Base-by-base conservation (phyloP, 2,797 vertebrate species). In the Sebastes taczanowskii region DNA sequence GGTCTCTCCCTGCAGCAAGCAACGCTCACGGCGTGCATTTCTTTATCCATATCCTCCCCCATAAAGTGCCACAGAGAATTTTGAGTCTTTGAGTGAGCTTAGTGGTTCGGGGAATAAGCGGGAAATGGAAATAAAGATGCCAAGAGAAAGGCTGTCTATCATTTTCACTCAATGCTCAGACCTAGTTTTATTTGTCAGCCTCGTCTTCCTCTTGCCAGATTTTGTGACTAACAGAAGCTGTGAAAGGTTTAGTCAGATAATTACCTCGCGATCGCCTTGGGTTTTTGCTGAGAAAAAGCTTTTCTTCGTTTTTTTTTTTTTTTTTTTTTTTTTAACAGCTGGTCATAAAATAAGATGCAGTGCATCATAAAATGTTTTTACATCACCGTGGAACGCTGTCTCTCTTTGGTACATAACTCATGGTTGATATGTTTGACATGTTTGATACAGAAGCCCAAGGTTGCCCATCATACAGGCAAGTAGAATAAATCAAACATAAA, bases 221-320 rank as follows among this genome's bases (percentile, higher is more conserved):
- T 87, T 86, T 81, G 75, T 86, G 87, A 91, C 78, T 81, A 94
- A 88, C 86, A 87, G 83, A 84, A 85, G 67, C 76, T 80, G 82
- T 86, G 88, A 90, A 93, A 90, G 88, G 86, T 93, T 94, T 83
- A 93, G 92, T 79, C 74, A 70, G 89, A 95, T 95, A 92, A 95
- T 94, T 91, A 93, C 91, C 82, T 88, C 42, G 34, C 46, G 10
- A 86, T 82, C 11, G 86, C 92, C 88, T 88, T 77, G 74, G 88
- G 87, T 91, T 95, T 88, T 92, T 91, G 88, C 91, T 90, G 90
- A 92, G 83, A 88, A 94, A 93, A 94, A 92, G 80, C 87, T 53
- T 53, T 86, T 84, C 86, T 46, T 80, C 66, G 88, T 14, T 7
- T 11, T 56, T 55, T 52, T 52, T 25, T 23, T 23, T 23, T 23